A percentile compares a stretch with the other conserved stretches of the same genome.
Conservation (phyloP, 2,797 vertebrate species). For the Alosa sapidissima region DNA sequence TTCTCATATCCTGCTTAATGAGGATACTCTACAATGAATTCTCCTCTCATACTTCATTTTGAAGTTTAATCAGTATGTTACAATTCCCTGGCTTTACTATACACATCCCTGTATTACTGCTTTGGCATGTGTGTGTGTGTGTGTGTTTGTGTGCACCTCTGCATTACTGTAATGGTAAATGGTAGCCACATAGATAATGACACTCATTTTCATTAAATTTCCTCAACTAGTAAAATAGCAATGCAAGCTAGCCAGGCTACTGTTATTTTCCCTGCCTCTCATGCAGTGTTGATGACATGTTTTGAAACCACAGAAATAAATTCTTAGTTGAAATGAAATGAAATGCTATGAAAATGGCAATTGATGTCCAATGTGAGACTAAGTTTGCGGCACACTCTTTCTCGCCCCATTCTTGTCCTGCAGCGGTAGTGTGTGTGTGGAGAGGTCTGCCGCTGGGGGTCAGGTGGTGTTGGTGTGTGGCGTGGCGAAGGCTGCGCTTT, state of each 20-base stretch:
- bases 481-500: not conserved
- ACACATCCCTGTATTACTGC: not conserved
- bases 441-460: not conserved
- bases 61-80: not conserved
- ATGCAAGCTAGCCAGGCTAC: not conserved
- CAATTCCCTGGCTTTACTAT: not conserved
- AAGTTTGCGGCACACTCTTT: not conserved
- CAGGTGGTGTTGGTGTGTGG: constrained; percentile 14
- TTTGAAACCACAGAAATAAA: not conserved
- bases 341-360: not conserved
- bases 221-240: not conserved
- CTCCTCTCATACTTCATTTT: not conserved
- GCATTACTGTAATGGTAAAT: not conserved
- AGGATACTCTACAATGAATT: not conserved
- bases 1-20: not conserved
- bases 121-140: not conserved
- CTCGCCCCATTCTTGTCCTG: not conserved
- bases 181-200: not conserved
- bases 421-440: not conserved
- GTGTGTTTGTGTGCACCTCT: too few relatives aligned
- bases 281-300: not conserved
- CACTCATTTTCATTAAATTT: not conserved
- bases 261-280: not conserved
- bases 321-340: not conserved
- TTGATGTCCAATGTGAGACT: too few relatives aligned